These are phyloP conservation scores for Nannoperca australis DNA, from an alignment of 2,797 vertebrate species.

Conservation along the genomic window DNA sequence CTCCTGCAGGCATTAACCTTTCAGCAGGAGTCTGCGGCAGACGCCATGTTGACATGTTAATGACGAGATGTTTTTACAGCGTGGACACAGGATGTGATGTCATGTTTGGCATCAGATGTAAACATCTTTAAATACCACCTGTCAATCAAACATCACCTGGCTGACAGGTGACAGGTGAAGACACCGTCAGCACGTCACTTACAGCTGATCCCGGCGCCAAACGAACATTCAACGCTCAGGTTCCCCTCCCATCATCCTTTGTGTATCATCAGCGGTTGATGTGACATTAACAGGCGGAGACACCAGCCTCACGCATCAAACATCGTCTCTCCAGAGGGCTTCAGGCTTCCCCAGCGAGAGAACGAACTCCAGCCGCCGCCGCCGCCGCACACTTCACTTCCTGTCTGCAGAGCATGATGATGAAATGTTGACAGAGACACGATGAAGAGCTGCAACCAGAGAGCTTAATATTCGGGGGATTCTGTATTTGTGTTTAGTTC, in stretches of 20 bases:
- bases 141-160: constrained; percentile 10
- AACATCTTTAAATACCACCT: background rate
- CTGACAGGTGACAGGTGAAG: background rate
- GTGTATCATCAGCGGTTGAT: constrained; percentile 22
- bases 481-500: background rate
- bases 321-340: constrained; percentile 6
- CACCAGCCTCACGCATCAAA: constrained; percentile 13
- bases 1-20: constrained; percentile 12
- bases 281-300: constrained; percentile 33
- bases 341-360: background rate
- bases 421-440: constrained; percentile 25
- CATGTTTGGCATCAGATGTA: background rate
- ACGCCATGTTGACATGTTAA: background rate
- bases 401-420: constrained; percentile 9
- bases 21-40: background rate
- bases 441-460: background rate
- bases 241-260: constrained; percentile 19
- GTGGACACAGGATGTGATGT: background rate
- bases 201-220: too few species aligned
- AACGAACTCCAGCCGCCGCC: background rate
- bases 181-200: background rate
- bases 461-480: background rate
- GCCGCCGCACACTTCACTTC: constrained; percentile 12
- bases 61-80: background rate
- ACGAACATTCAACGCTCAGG: background rate